These are phyloP conservation scores for Miltochrista miniata DNA, from an alignment of 2,888 invertebrate genomes.

Conservation along the genomic window DNA sequence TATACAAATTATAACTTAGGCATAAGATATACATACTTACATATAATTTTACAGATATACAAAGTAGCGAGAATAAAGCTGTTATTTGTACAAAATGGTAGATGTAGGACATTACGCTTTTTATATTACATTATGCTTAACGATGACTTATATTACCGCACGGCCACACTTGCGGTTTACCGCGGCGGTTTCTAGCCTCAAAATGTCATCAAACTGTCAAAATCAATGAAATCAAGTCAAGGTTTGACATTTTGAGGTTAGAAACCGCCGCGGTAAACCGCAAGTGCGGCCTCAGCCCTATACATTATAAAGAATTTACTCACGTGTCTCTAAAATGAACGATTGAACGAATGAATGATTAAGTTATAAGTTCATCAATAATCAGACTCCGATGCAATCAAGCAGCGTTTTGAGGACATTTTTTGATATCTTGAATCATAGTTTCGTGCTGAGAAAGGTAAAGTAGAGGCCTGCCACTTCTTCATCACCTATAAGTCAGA, in stretches of 20 bases:
- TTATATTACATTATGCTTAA: constrained; percentile 36
- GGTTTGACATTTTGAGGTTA: no score
- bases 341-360: constrained; percentile 23
- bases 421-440: no score
- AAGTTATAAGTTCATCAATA: constrained; percentile 51
- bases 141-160: neutral
- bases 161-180: no score
- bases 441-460: no score
- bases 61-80: constrained; percentile 33
- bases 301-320: constrained; percentile 11
- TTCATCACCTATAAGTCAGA: no score
- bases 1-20: constrained; percentile 13
- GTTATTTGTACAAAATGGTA: constrained; percentile 43
- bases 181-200: no score
- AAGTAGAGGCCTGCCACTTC: no score
- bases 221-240: no score
- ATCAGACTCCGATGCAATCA: constrained; percentile 37
- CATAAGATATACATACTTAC: constrained; percentile 20
- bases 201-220: no score
- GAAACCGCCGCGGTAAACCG: no score
- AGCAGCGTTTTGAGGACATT: no score
- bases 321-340: constrained; percentile 36
- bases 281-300: no score
- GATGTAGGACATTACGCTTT: constrained; percentile 42
- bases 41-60: constrained; percentile 33